Conservation (phyloP, 2,797 vertebrate genomes). For the Hypotaenidia philippensis region DNA sequence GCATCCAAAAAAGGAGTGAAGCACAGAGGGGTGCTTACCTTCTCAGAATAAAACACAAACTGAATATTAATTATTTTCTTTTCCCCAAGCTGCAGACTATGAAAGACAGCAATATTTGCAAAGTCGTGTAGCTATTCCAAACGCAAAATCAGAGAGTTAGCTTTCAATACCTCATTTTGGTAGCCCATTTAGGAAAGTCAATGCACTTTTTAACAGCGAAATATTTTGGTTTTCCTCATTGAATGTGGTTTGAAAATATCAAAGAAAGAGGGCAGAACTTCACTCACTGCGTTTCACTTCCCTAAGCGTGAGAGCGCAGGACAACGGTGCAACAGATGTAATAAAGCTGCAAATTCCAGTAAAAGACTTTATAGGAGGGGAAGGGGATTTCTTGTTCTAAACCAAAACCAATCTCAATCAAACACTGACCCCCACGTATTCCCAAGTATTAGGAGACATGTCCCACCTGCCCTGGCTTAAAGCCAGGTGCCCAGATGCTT, state of each 20-base stretch:
- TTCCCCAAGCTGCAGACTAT: not conserved
- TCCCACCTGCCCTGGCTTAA: not conserved
- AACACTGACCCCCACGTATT: accelerated
- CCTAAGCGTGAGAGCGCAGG: accelerated
- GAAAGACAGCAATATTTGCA: not conserved
- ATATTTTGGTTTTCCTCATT: not conserved
- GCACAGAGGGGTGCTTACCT: not conserved
- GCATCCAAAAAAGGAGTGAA: not conserved
- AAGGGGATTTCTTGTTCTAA: not conserved
- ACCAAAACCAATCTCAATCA: not conserved
- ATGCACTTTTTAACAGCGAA: not conserved
- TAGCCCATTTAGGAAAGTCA: not conserved
- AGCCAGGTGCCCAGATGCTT: not conserved
- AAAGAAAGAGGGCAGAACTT: accelerated
- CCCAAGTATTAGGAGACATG: accelerated
- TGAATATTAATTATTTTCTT: not conserved
- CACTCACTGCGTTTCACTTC: not conserved
- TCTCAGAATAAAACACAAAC: not conserved
- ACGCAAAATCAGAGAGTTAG: not conserved
- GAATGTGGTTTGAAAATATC: not conserved
- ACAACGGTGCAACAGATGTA: accelerated
- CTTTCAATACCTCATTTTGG: not conserved
- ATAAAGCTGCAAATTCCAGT: not conserved
- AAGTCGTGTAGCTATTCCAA: not conserved
- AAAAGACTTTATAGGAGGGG: not conserved